Base-by-base conservation (phyloP, 2,888 invertebrate species). In the Aporophyla lueneburgensis region DNA sequence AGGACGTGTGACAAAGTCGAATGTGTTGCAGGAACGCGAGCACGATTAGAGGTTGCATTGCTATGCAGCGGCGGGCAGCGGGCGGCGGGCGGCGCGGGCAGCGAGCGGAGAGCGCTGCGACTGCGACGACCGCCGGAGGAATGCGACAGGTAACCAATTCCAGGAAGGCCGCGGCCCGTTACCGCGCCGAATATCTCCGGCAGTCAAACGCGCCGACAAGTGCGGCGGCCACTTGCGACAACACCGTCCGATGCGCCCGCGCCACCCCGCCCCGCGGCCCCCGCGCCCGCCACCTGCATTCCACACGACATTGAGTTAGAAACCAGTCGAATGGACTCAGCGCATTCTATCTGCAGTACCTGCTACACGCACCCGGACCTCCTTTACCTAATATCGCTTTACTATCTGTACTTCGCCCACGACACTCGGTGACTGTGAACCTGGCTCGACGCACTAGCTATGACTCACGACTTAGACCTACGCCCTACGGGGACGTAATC, bases 91-190 rank as follows among this genome's bases (percentile, higher is more conserved):
- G 81, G 86, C 85, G 89, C 85, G 86, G 86, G 83, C 76, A 75
- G 84, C 80, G 83, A 76, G 83, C 85, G 80, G 85, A 82, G 85
- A 83, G 89, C 87, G 89, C 88, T 86, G 92, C 91, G 89, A 90
- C 90, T 87, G 93, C 92, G 89, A 90, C 92, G 93, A 89, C 95
- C 94, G 94, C 93, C 94, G 92, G 88, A 93, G 96, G 96, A 96
- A 96, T 96, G 96, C 96, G 94, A 96, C 96, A 96, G 96, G 96
- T 96, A 96, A 95, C 96, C 96, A 94, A 95, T 96, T 96, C 96
- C 96, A 93, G 95, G 96, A 96, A 96, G 96, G 96, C 96, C 95
- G 94, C 93, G 96, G 95, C 94, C 96, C 96, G 96, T 96, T 96
- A 96, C 96, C 94, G 96, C 95, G 96, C 96, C 96, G 96, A 96